These are phyloP conservation scores for Podiceps cristatus DNA, from an alignment of 2,113 vertebrate species.

Conservation along the genomic window DNA sequence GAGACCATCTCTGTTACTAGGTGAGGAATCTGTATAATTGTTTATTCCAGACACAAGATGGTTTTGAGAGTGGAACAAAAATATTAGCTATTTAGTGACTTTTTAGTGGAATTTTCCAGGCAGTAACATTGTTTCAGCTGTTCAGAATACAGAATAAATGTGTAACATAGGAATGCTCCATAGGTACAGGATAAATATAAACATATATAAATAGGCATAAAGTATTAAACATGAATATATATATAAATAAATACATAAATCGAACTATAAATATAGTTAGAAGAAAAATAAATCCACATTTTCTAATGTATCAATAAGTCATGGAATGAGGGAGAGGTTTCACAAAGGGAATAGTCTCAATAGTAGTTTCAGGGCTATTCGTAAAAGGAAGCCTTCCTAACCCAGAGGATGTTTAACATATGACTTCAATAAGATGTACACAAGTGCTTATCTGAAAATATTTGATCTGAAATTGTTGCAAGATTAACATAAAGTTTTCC, in stretches of 20 bases:
- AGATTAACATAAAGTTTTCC: neutral
- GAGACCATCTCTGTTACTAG: neutral
- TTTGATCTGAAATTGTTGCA: neutral
- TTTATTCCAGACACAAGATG: neutral
- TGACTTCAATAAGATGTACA: rapidly evolving
- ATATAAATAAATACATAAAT: neutral
- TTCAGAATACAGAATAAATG: neutral
- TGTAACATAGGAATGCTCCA: neutral
- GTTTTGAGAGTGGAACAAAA: neutral
- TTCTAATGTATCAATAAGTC: neutral
- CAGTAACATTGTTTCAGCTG: neutral
- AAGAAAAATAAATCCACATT: neutral
- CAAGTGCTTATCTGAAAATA: neutral
- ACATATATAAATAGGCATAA: neutral
- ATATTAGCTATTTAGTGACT: neutral
- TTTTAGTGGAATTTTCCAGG: neutral
- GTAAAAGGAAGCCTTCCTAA: neutral
- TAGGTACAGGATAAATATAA: neutral
- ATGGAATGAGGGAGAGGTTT: neutral
- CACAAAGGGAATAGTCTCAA: neutral
- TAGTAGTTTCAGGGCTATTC: neutral
- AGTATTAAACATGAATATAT: neutral
- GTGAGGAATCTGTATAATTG: neutral
- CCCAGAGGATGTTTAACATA: neutral
- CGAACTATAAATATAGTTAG: neutral